Evolutionary conservation across 2,888 invertebrate genomes (phyloP).

Genomic region (Tupiocoris notatus): DNA sequence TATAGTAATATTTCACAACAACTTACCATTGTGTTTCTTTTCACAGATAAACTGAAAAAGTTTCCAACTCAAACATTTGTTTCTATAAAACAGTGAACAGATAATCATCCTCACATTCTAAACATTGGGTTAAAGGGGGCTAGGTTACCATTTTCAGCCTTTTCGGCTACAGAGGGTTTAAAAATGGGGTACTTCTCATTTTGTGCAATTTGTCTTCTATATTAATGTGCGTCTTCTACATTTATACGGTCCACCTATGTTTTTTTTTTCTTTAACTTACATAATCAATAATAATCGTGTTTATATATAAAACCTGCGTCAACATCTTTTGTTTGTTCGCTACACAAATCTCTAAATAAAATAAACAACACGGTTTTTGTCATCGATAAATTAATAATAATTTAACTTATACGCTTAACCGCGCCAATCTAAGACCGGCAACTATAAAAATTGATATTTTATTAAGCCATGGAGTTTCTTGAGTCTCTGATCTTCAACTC

Average conservation of each 20-base stretch:
- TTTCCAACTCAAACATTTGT: constrained; percentile 15
- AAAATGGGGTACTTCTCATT: constrained; percentile 40
- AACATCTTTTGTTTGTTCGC: constrained; percentile 7
- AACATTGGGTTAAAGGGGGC: constrained; percentile 38
- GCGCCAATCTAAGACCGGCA: background rate
- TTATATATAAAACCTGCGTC: constrained; percentile 36
- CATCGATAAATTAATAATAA: background rate
- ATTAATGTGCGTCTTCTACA: constrained; percentile 46
- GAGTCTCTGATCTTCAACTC: background rate
- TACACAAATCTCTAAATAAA: background rate
- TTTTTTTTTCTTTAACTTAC: constrained; percentile 33
- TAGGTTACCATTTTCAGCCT: constrained; percentile 15
- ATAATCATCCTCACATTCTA: constrained; percentile 41
- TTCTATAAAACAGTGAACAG: constrained; percentile 27
- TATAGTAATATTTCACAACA: constrained; percentile 37
- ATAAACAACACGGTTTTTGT: background rate
- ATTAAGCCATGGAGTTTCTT: background rate
- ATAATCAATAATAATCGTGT: constrained; percentile 36
- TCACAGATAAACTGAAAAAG: constrained; percentile 22
- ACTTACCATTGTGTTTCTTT: constrained; percentile 24
- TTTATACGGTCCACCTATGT: constrained; percentile 46
- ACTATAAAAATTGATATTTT: background rate
- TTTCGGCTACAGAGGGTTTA: constrained; percentile 31
- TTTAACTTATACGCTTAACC: background rate
- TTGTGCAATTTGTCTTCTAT: constrained; percentile 46